Evolutionary conservation across 2,888 invertebrate genomes (phyloP).

Genomic region (Acanthosoma haemorrhoidale): DNA sequence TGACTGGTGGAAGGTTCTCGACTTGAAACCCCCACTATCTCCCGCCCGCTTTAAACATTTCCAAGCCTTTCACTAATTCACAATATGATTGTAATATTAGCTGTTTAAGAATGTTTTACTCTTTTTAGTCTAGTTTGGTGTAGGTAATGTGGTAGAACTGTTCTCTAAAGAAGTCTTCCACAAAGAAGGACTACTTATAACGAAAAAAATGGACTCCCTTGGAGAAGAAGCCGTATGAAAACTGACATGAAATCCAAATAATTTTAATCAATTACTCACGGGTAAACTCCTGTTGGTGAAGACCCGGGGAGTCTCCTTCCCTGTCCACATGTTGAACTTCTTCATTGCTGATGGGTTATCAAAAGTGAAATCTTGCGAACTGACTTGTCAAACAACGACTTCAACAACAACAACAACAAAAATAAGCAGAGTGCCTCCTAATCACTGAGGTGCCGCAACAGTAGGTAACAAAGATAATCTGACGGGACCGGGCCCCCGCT

Average conservation of each 20-base stretch:
- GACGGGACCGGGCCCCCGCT: constrained; percentile 11
- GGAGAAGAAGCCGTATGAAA: no score
- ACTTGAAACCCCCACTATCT: neutral
- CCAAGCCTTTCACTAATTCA: no score
- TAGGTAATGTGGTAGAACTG: no score
- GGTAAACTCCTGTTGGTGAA: neutral
- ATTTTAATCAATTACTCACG: neutral
- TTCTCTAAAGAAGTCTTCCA: no score
- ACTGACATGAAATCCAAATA: no score
- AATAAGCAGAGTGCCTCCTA: neutral
- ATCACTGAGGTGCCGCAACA: neutral
- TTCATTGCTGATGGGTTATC: neutral
- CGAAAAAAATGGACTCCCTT: no score
- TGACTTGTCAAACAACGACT: neutral
- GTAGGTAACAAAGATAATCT: constrained; percentile 18
- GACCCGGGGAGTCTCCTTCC: neutral
- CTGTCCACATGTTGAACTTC: neutral
- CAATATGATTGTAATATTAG: no score
- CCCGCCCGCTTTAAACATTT: neutral
- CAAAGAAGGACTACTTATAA: no score
- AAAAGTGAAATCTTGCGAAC: neutral
- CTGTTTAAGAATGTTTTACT: no score
- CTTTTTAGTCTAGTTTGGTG: no score
- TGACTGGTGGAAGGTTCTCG: neutral
- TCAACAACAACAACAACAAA: neutral